Evolutionary conservation across 2,888 invertebrate genomes (phyloP).

Genomic region (Auanema freiburgensis): DNA sequence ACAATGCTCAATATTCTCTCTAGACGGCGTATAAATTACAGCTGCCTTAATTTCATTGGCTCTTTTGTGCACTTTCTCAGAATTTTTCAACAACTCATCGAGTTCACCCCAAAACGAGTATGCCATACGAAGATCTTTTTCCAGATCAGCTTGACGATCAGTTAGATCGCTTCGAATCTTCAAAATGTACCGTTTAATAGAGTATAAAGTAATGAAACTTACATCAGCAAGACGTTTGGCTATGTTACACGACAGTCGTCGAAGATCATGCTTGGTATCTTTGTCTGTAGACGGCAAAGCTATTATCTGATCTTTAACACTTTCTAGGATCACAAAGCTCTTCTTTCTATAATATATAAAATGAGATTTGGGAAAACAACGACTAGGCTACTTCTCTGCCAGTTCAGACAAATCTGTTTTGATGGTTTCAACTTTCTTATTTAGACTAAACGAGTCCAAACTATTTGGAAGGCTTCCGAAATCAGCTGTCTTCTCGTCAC

Average conservation of each 20-base stretch:
- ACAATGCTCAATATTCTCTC: slow-evolving; percentile 18
- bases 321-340: slow-evolving; percentile 38
- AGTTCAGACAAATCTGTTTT: background rate
- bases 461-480: no score
- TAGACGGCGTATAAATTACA: slow-evolving; percentile 17
- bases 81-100: slow-evolving; percentile 60
- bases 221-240: slow-evolving; percentile 54
- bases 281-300: slow-evolving; percentile 40
- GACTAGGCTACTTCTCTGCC: background rate
- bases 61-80: slow-evolving; percentile 47
- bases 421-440: no score
- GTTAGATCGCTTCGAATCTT: slow-evolving; percentile 32
- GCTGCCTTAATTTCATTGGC: slow-evolving; percentile 19
- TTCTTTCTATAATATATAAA: slow-evolving; percentile 21
- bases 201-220: slow-evolving; percentile 19
- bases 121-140: slow-evolving; percentile 32
- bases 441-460: no score
- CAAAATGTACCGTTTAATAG: slow-evolving; percentile 16
- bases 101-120: slow-evolving; percentile 57
- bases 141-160: slow-evolving; percentile 27
- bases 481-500: no score
- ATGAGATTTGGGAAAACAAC: background rate
- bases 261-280: slow-evolving; percentile 52
- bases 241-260: slow-evolving; percentile 52
- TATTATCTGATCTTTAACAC: slow-evolving; percentile 56